Evolutionary conservation across 30 jellyfish, hydroid and myxozoan species (phyloP), one percentile per base, ranked within the genome.

Genomic region (Aurelia aurita complex sp. Pacific): DNA sequence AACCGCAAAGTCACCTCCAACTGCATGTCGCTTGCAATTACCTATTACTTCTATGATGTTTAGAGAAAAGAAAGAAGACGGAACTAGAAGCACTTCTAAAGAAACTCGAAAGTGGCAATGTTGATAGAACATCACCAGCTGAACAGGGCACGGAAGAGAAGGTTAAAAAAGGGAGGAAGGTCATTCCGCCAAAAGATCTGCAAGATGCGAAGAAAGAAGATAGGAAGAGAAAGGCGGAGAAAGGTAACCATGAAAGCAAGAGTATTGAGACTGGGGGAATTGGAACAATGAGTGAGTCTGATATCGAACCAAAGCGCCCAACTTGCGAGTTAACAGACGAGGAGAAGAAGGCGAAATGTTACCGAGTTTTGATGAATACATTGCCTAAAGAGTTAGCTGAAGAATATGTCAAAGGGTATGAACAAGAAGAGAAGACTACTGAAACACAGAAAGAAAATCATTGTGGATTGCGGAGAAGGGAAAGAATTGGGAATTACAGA

Each of bases 351-450:
- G 87, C 74, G 15, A 84, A 74, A 36, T 64, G 82, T 73, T 35
- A 68, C 10, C 84, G 87, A n/a, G 19, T 84, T 64, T 67, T 84
- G 60, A 64, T 8, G 82, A 73, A 67, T 46, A 17, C 69, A 0
- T 57, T 84, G 68, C 93, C 93, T 6, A 84, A 73, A 65, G 87
- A 84, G 5, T 74, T 84, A 3, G 93, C 93, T 1, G 87, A 84
- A 4, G 76, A 84, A 52, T 84, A 61, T 64, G 61, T 82, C 29
- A 54, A 73, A 63, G 32, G 71, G 43, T 65, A 81, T 54, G 42
- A 81, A 12, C 29, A 69, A 8, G 77, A 46, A 10, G 42, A n/a
- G 43, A 15, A 60, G 4, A 35, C 16, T 0, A 52, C 32, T 2
- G 68, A 63, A 16, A 8, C 10, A 5, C 11, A 13, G 19, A 40